Evolutionary conservation across 2,888 invertebrate species (phyloP).

Genomic region (Apotomis turbidana): DNA sequence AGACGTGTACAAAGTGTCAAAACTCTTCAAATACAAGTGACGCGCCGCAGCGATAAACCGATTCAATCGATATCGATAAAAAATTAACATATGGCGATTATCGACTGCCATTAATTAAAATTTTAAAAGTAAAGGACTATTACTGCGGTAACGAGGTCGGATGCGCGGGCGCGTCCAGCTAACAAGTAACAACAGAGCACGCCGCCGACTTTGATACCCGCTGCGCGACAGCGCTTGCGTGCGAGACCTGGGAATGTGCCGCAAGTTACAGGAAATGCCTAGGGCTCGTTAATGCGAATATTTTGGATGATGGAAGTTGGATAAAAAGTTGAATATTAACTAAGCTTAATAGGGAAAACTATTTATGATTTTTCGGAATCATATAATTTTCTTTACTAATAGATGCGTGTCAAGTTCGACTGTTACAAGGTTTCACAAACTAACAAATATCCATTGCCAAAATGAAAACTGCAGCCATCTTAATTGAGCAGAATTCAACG

Average conservation of each 20-base stretch:
- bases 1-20: background rate
- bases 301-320: background rate
- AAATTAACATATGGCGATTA: slow-evolving; percentile 24
- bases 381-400: too few species aligned
- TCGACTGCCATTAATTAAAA: slow-evolving; percentile 34
- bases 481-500: background rate
- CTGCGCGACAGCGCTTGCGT: slow-evolving; percentile 76
- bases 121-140: slow-evolving; percentile 32
- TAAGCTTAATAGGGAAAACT: too few species aligned
- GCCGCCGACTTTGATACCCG: slow-evolving; percentile 71
- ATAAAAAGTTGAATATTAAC: background rate
- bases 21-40: slow-evolving; percentile 1
- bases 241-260: slow-evolving; percentile 54
- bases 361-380: too few species aligned
- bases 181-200: slow-evolving; percentile 43
- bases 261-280: slow-evolving; percentile 55
- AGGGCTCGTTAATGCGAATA: slow-evolving; percentile 23
- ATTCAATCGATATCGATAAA: slow-evolving; percentile 23
- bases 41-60: background rate
- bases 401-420: too few species aligned
- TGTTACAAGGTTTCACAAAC: too few species aligned
- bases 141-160: slow-evolving; percentile 43
- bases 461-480: too few species aligned
- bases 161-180: slow-evolving; percentile 41
- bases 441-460: too few species aligned